phyloP scores from a whole-genome alignment of 1,140 invertebrate genomes.

The Drosophila setifemur region DNA sequence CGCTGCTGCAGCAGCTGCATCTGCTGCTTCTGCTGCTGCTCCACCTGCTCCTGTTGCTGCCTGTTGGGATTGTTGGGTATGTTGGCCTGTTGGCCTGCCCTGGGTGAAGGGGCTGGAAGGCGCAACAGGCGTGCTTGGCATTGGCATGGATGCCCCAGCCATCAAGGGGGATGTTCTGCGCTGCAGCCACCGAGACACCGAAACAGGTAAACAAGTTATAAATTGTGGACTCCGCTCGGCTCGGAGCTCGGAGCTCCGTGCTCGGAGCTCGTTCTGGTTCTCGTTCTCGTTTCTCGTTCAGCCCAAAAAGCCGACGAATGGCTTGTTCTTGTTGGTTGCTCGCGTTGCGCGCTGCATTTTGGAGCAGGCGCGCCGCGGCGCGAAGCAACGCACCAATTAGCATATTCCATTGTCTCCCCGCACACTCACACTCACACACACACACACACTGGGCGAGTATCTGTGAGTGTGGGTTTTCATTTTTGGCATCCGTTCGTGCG shows the following conservation, averaged over 20 bases:
- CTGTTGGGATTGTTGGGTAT: not conserved
- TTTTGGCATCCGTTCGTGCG: slow-evolving; percentile 68
- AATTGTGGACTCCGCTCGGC: slow-evolving; percentile 45
- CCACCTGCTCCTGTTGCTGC: not conserved
- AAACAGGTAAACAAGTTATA: slow-evolving; percentile 81
- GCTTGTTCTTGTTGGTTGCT: slow-evolving; percentile 79
- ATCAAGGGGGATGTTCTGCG: slow-evolving; percentile 56
- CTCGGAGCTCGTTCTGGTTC: not conserved
- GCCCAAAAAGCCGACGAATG: slow-evolving; percentile 63
- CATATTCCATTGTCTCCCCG: slow-evolving; percentile 76
- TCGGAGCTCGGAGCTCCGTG: too few species aligned
- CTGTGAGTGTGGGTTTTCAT: slow-evolving; percentile 54
- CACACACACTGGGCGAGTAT: not conserved
- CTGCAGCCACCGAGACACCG: slow-evolving; percentile 50
- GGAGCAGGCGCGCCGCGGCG: slow-evolving; percentile 64
- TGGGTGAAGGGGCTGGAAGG: slow-evolving; percentile 23
- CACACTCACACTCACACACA: slow-evolving; percentile 2
- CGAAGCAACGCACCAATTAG: slow-evolving; percentile 81
- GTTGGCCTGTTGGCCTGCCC: not conserved
- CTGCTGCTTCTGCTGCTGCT: slow-evolving; percentile 3
- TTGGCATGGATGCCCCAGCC: slow-evolving; percentile 36
- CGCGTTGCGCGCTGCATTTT: slow-evolving; percentile 64
- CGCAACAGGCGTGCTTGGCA: slow-evolving; percentile 63
- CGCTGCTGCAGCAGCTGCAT: slow-evolving; percentile 10
- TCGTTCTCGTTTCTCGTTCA: too few species aligned